Conservation (phyloP, 1,140 invertebrate genomes). For the Caenorhabditis tropicalis region DNA sequence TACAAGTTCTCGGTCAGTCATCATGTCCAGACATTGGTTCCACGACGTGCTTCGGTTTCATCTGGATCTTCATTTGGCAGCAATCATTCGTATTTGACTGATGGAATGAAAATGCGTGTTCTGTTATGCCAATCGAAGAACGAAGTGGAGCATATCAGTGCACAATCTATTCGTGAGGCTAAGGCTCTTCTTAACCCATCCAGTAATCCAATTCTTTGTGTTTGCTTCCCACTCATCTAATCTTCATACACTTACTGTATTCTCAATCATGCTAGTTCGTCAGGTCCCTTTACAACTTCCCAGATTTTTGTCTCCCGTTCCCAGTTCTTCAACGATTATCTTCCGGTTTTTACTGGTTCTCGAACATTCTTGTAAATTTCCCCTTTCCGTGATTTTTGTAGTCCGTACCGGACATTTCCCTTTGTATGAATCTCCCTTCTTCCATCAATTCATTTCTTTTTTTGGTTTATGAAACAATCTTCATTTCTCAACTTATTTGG, state of each 20-base stretch:
- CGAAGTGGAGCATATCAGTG: constrained; percentile 34
- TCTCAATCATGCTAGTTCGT: not conserved
- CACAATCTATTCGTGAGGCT: constrained; percentile 54
- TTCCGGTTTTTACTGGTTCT: not conserved
- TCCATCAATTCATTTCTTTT: not conserved
- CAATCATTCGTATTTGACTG: constrained; percentile 26
- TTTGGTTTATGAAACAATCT: not conserved
- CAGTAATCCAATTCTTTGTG: constrained; percentile 56
- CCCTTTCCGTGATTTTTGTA: not conserved
- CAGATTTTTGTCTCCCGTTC: not conserved
- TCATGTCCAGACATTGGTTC: constrained; percentile 61
- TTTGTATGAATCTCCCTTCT: not conserved
- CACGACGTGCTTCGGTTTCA: constrained; percentile 33
- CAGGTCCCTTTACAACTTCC: not conserved
- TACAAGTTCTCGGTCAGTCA: constrained; percentile 65
- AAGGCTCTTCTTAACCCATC: constrained; percentile 53
- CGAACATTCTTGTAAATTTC: not conserved
- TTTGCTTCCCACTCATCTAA: constrained; percentile 50
- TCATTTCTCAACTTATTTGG: not conserved
- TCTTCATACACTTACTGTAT: not conserved
- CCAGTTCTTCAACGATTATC: constrained; percentile 1
- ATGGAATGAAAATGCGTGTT: constrained; percentile 63
- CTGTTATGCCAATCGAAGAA: constrained; percentile 64
- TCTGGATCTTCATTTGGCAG: not conserved
- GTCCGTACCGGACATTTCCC: not conserved